These are phyloP conservation scores for Morus bassanus DNA, from an alignment of 2,797 vertebrate species.

Conservation along the genomic window DNA sequence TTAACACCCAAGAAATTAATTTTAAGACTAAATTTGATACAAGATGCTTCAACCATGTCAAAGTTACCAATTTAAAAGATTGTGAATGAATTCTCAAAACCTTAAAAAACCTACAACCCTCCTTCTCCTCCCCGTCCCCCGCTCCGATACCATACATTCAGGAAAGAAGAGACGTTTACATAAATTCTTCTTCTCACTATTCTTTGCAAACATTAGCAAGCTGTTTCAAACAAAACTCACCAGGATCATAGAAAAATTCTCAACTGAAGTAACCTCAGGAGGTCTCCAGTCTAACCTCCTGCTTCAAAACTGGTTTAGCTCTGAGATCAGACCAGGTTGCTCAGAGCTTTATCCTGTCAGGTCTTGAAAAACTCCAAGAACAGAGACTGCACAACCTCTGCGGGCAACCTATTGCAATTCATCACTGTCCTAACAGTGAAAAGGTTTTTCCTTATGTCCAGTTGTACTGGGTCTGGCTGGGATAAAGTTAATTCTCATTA, in stretches of 20 bases:
- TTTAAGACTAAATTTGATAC: not conserved
- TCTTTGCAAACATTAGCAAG: not conserved
- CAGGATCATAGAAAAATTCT: not conserved
- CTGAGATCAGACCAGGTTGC: not conserved
- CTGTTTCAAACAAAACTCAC: not conserved
- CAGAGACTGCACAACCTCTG: not conserved
- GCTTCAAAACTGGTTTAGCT: not conserved
- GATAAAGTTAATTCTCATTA: not conserved
- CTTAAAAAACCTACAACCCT: not conserved
- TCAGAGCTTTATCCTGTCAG: not conserved
- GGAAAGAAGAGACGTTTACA: not conserved
- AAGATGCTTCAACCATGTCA: not conserved
- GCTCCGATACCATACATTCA: not conserved
- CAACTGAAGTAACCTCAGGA: not conserved
- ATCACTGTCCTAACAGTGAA: not conserved
- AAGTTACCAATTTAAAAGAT: not conserved
- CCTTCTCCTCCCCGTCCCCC: accelerated
- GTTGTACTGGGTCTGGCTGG: not conserved
- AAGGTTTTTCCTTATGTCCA: not conserved
- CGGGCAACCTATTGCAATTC: not conserved
- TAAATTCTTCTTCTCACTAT: not conserved
- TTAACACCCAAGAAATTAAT: not conserved
- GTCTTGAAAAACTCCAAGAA: not conserved
- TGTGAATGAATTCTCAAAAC: not conserved
- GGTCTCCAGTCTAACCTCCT: not conserved